A percentile compares a stretch with the other conserved stretches of the same genome.
These are phyloP conservation scores for Campylomormyrus numenius DNA, from an alignment of 2,113 vertebrate species.

Conservation along the genomic window DNA sequence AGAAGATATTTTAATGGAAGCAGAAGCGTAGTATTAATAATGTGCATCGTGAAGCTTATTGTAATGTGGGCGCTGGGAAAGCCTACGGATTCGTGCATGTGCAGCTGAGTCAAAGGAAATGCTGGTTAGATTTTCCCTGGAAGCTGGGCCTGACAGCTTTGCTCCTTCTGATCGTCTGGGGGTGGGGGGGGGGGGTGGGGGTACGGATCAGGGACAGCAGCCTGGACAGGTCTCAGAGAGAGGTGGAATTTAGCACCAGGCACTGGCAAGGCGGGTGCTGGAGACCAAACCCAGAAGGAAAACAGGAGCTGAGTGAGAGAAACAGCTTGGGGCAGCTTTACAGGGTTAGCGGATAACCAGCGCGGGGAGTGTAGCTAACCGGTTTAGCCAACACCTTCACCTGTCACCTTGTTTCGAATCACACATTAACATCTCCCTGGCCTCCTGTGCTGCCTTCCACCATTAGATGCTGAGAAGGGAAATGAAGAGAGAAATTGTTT, in stretches of 20 bases:
- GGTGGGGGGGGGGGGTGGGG: not conserved
- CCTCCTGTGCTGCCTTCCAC: not conserved
- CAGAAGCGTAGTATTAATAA: not conserved
- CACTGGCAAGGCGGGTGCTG: not conserved
- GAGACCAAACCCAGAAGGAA: not conserved
- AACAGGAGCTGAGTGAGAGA: not conserved
- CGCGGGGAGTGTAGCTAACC: not conserved
- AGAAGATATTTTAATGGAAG: not conserved
- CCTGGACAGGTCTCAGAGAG: not conserved
- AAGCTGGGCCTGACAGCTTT: not conserved
- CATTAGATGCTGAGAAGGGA: not conserved
- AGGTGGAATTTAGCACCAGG: constrained; percentile 7
- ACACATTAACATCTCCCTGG: not conserved
- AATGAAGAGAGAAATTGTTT: not conserved
- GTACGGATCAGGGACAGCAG: not conserved
- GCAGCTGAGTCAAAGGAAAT: not conserved
- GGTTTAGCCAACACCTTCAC: not conserved
- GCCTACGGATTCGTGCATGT: not conserved
- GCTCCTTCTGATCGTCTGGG: not conserved
- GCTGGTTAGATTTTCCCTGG: not conserved
- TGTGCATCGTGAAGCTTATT: not conserved
- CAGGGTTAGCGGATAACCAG: not conserved
- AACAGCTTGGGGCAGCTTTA: not conserved
- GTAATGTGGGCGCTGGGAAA: not conserved
- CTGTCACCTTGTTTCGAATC: not conserved